phyloP scores from a whole-genome alignment of 2,113 vertebrate species.

The Indicator maculatus region DNA sequence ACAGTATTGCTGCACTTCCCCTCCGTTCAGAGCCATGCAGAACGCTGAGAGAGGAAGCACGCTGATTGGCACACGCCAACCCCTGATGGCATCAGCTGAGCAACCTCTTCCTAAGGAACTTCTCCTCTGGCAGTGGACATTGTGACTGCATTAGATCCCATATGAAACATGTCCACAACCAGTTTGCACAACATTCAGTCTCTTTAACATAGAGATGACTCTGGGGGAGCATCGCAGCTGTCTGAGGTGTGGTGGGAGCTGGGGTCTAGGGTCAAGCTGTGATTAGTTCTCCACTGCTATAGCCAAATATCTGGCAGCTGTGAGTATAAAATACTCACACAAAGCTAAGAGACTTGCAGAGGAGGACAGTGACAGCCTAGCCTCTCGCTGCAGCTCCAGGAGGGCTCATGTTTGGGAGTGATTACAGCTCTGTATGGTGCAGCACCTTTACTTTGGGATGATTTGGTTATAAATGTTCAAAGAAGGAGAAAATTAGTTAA shows the following conservation, averaged over 20 bases:
- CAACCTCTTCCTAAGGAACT: background rate
- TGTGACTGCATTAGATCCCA: background rate
- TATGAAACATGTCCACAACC: background rate
- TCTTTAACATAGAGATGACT: conserved; percentile 8
- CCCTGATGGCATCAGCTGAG: conserved; percentile 8
- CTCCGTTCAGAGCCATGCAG: conserved; percentile 69
- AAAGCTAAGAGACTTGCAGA: background rate
- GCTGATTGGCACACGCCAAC: background rate
- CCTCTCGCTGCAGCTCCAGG: background rate
- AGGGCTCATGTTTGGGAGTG: background rate
- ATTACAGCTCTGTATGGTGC: background rate
- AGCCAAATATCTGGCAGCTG: background rate
- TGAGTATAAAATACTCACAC: background rate
- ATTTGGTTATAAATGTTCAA: conserved; percentile 50
- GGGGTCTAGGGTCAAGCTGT: background rate
- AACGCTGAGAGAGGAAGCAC: background rate
- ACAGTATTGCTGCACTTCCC: conserved; percentile 68
- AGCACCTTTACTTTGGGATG: conserved; percentile 15
- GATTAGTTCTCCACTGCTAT: background rate
- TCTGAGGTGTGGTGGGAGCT: background rate
- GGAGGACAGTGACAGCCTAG: background rate
- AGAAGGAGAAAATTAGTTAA: background rate
- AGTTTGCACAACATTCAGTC: background rate
- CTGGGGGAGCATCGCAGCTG: background rate
- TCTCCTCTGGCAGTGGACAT: background rate